A percentile compares a stretch with the other conserved stretches of the same genome.
phyloP scores from a whole-genome alignment of 2,797 vertebrate species.

The Eulemur rubriventer region DNA sequence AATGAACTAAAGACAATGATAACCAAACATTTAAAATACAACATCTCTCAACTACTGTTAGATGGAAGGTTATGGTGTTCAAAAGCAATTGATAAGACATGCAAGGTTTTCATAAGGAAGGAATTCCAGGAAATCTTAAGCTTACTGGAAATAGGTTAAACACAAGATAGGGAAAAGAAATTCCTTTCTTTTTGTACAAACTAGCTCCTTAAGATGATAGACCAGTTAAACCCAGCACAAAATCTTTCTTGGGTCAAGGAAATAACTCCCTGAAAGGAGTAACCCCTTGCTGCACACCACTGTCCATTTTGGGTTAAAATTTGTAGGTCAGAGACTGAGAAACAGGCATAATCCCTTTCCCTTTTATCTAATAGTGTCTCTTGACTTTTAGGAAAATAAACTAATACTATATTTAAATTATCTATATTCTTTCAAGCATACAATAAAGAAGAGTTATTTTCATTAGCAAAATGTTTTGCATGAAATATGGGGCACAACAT shows the following conservation, averaged over 20 bases:
- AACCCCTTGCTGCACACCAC: not conserved
- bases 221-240: not conserved
- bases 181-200: not conserved
- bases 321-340: not conserved
- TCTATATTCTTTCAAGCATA: not conserved
- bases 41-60: not conserved
- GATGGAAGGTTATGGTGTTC: accelerated
- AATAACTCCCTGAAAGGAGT: not conserved
- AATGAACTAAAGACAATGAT: not conserved
- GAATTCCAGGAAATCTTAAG: not conserved
- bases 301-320: not conserved
- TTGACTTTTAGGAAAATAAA: not conserved
- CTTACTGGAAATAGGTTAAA: not conserved
- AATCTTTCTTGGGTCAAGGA: not conserved
- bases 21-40: not conserved
- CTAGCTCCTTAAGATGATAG: not conserved
- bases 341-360: not conserved
- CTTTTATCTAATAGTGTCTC: not conserved
- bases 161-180: not conserved
- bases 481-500: not conserved
- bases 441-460: not conserved
- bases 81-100: not conserved
- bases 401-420: not conserved
- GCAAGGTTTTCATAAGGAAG: not conserved
- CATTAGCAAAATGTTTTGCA: not conserved